Evolutionary conservation across 2,113 vertebrate species (phyloP), one percentile per base, ranked within the genome.

Genomic region (Agelaius tricolor): DNA sequence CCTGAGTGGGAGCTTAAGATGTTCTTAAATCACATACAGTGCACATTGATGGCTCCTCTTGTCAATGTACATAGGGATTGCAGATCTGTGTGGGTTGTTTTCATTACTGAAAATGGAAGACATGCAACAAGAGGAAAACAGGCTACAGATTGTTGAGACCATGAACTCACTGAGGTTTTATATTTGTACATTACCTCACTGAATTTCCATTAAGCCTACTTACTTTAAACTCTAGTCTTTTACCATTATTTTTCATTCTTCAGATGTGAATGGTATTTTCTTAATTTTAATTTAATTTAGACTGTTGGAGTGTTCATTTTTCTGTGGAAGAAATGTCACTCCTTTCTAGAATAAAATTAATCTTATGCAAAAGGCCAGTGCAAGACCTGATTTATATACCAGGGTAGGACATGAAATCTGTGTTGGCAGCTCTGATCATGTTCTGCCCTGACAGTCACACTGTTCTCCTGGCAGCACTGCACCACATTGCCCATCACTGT

Each of bases 181-280:
- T 22, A 58, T 74, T 87, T 91, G 79, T 78, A 67, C 19, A 15
- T 86, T 74, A 81, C 15, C 65, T 88, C 11, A 19, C 33, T 69
- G 69, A 58, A 66, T 69, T 86, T 88, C 44, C 37, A 54, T 77
- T 84, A 67, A 87, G 33, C 12, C 46, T 47, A 41, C 31, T 71
- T 80, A 54, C n/a, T 83, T 77, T 68, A 74, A 89, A 80, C 28
- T 72, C 54, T 22, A 63, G 21, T 30, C 21, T 90, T 94, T 54
- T 28, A 84, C 11, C 15, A 43, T 62, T 88, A 57, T 76, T 86
- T 85, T 93, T 88, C 71, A 90, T 79, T 93, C 89, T 76, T 92
- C 79, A 73, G 63, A n/a, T 61, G 41, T 16, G 8, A 80, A 84
- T 76, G 81, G 15, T 27, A 33, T 72, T 66, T 82, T 80, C 33